phyloP scores from a whole-genome alignment of 2,113 vertebrate species.

The Oncorhynchus masou region DNA sequence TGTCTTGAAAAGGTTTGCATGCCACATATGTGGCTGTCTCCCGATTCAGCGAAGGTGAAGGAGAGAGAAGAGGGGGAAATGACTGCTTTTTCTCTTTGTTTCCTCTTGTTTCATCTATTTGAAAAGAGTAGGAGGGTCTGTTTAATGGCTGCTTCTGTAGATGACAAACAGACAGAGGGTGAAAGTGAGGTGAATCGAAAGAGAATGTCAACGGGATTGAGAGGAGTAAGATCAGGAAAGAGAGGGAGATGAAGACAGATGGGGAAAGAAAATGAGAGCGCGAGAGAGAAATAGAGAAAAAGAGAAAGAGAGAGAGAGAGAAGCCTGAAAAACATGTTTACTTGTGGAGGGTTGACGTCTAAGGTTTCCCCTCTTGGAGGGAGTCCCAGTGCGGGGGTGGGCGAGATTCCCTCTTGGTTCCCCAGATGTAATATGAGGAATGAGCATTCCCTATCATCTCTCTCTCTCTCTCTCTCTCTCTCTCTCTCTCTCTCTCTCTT shows the following conservation, averaged over 20 bases:
- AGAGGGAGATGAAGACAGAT: not conserved
- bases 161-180: conserved; percentile 10
- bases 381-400: conserved; percentile 79
- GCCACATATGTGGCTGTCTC: conserved; percentile 63
- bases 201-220: not conserved
- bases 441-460: conserved; percentile 67
- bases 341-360: conserved; percentile 82
- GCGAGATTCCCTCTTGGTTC: conserved; percentile 86
- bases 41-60: conserved; percentile 26
- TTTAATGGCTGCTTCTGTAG: conserved; percentile 12
- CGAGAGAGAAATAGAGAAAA: not conserved
- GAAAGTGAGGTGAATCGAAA: not conserved
- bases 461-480: conserved; percentile 66
- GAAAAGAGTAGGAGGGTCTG: conserved; percentile 29
- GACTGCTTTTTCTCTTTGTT: not conserved
- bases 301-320: conserved; percentile 23
- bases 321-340: conserved; percentile 91
- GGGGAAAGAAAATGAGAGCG: not conserved
- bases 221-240: not conserved
- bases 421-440: conserved; percentile 85
- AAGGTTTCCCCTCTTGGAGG: conserved; percentile 89
- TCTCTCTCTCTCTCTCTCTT: conserved; percentile 30
- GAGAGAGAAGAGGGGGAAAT: conserved; percentile 14
- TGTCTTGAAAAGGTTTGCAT: conserved; percentile 62
- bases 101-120: conserved; percentile 26